These are phyloP conservation scores for Caenorhabditis macrosperma DNA, from an alignment of 2,888 invertebrate species.

Conservation along the genomic window DNA sequence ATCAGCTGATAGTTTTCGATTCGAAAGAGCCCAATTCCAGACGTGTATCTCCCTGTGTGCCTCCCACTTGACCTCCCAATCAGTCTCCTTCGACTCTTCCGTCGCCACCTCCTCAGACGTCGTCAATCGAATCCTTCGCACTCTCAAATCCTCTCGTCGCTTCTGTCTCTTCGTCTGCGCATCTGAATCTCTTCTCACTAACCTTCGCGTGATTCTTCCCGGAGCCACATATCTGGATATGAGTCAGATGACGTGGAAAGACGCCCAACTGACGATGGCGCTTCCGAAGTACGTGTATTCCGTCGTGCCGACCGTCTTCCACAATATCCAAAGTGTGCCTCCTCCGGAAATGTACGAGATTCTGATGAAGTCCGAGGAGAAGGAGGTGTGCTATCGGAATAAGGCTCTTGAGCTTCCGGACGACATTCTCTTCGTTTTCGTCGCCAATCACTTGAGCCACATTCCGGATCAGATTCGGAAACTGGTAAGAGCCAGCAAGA, in stretches of 20 bases:
- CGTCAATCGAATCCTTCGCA: slow-evolving; percentile 36
- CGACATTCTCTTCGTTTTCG: slow-evolving; percentile 61
- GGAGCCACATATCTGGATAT: slow-evolving; percentile 57
- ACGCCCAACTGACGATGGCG: not conserved
- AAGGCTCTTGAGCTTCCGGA: slow-evolving; percentile 58
- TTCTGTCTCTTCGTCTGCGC: slow-evolving; percentile 49
- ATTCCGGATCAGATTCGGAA: slow-evolving; percentile 57
- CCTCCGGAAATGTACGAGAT: slow-evolving; percentile 62
- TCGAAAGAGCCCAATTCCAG: too few relatives aligned
- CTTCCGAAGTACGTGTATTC: slow-evolving; percentile 61
- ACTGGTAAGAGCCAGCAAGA: slow-evolving; percentile 48
- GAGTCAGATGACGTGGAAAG: slow-evolving; percentile 39
- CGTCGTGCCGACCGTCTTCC: slow-evolving; percentile 60
- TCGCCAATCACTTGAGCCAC: slow-evolving; percentile 23
- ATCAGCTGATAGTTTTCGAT: too few relatives aligned
- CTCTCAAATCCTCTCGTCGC: slow-evolving; percentile 35
- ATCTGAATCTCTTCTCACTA: slow-evolving; percentile 22
- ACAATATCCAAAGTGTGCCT: slow-evolving; percentile 42
- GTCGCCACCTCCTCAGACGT: slow-evolving; percentile 45
- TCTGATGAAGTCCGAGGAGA: slow-evolving; percentile 58
- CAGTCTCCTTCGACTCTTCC: slow-evolving; percentile 35
- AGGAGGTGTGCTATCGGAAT: slow-evolving; percentile 52
- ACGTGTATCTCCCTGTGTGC: slow-evolving; percentile 38
- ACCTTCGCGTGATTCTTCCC: slow-evolving; percentile 43
- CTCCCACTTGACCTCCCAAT: slow-evolving; percentile 13